These are phyloP conservation scores for Cheilosia pagana DNA, from an alignment of 2,888 invertebrate genomes.

Conservation along the genomic window DNA sequence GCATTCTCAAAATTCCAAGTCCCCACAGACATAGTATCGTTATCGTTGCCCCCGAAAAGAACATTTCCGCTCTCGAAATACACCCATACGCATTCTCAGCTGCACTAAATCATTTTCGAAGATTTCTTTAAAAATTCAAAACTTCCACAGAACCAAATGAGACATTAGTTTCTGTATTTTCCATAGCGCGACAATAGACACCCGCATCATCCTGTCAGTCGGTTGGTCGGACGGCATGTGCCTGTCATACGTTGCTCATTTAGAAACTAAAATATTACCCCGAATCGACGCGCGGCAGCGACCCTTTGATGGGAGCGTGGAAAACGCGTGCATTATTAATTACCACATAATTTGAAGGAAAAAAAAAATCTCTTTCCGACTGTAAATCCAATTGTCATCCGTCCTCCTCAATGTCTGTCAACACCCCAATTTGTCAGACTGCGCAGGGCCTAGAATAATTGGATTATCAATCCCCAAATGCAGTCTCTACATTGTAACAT, in stretches of 20 bases:
- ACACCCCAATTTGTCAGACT: conserved; percentile 62
- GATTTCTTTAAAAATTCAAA: conserved; percentile 37
- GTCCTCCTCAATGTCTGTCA: conserved; percentile 51
- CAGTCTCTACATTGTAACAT: conserved; percentile 14
- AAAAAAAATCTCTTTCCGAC: conserved; percentile 42
- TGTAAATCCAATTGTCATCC: conserved; percentile 53
- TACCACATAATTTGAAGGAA: conserved; percentile 63
- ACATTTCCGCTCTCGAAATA: conserved; percentile 54
- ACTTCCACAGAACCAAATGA: conserved; percentile 38
- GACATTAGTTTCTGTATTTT: conserved; percentile 41
- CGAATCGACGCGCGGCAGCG: conserved; percentile 15
- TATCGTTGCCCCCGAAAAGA: conserved; percentile 24
- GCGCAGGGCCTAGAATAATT: conserved; percentile 53
- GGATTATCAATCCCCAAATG: conserved; percentile 63
- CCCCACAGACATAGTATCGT: no score
- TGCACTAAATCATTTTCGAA: conserved; percentile 66
- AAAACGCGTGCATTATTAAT: conserved; percentile 71
- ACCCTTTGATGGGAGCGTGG: conserved; percentile 48
- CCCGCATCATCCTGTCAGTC: conserved; percentile 51
- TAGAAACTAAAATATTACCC: conserved; percentile 11
- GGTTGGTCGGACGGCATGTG: conserved; percentile 34
- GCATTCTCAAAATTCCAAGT: conserved; percentile 27
- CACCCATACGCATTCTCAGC: conserved; percentile 49
- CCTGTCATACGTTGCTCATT: conserved; percentile 53
- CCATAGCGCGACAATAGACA: conserved; percentile 27